Conservation (phyloP, 1,140 invertebrate species). For the Drosophila watanabei region DNA sequence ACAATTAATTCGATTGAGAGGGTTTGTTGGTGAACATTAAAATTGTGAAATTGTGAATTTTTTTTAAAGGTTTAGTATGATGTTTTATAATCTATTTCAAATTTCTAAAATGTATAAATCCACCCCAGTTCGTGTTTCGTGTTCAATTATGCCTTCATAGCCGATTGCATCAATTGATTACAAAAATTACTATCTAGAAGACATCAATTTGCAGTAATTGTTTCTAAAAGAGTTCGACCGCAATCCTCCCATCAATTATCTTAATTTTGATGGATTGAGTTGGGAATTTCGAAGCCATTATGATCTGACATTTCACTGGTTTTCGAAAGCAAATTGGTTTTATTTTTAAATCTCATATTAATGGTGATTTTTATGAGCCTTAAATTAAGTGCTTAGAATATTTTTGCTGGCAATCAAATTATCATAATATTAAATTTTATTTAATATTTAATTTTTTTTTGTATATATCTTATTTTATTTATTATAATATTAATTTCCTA, state of each 20-base stretch:
- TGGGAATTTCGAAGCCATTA: neutral
- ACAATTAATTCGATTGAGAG: too few species aligned
- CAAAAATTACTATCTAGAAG: slow-evolving; percentile 13
- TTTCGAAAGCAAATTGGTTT: neutral
- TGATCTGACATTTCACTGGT: neutral
- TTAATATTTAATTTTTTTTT: too few species aligned
- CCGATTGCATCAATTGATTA: slow-evolving; percentile 34
- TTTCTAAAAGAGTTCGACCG: slow-evolving; percentile 27
- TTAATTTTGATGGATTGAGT: slow-evolving; percentile 7
- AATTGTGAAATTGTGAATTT: neutral
- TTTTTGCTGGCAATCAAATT: neutral
- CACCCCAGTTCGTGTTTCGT: neutral
- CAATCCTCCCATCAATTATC: slow-evolving; percentile 17
- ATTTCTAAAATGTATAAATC: neutral
- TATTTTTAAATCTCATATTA: neutral
- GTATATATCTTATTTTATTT: neutral
- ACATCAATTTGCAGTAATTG: slow-evolving; percentile 9
- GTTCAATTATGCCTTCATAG: slow-evolving; percentile 6
- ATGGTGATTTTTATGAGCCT: neutral
- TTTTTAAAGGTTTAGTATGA: too few species aligned
- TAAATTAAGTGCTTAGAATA: neutral
- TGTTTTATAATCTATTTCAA: neutral
- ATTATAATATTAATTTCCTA: neutral
- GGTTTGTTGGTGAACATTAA: neutral
- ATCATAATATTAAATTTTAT: too few species aligned